A percentile compares a stretch with the other conserved stretches of the same genome.
Conservation (phyloP, 2,113 vertebrate genomes). For the Python bivittatus region DNA sequence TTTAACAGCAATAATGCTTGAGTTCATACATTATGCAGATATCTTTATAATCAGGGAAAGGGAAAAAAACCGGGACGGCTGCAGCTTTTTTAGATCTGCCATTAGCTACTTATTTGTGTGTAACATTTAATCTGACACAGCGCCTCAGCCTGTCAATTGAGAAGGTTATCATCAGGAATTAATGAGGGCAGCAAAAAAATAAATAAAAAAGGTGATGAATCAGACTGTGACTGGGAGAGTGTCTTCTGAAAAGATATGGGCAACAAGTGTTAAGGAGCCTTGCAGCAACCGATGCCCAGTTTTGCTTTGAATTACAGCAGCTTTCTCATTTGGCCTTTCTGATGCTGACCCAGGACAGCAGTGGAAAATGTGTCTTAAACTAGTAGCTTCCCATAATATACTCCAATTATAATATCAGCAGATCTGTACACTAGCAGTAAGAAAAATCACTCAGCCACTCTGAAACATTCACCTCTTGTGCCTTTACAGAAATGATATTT, state of each 20-base stretch:
- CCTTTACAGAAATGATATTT: conserved; percentile 11
- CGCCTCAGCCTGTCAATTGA: conserved; percentile 47
- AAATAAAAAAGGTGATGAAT: conserved; percentile 64
- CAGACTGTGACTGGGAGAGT: conserved; percentile 66
- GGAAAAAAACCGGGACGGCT: conserved; percentile 74
- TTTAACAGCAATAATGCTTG: conserved; percentile 83
- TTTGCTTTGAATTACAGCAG: conserved; percentile 29
- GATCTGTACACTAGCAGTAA: conserved; percentile 40
- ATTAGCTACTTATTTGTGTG: conserved; percentile 77
- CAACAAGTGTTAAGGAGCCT: conserved; percentile 64
- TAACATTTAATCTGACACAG: conserved; percentile 67
- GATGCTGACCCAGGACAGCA: conserved; percentile 5
- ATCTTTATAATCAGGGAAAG: conserved; percentile 77
- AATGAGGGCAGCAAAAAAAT: conserved; percentile 68
- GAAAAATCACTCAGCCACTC: conserved; percentile 35
- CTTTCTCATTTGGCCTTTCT: not conserved
- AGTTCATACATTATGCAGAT: conserved; percentile 86
- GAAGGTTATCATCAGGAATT: conserved; percentile 65
- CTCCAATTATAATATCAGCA: conserved; percentile 44
- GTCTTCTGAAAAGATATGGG: conserved; percentile 69
- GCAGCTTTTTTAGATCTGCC: conserved; percentile 72
- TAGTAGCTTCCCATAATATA: conserved; percentile 25
- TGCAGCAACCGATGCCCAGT: conserved; percentile 49
- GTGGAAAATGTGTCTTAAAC: not conserved
- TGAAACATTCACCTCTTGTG: conserved; percentile 33